Evolutionary conservation across 1,140 invertebrate genomes (phyloP), one percentile per base, ranked within the genome.

Genomic region (Pseudobourletiella spinata): DNA sequence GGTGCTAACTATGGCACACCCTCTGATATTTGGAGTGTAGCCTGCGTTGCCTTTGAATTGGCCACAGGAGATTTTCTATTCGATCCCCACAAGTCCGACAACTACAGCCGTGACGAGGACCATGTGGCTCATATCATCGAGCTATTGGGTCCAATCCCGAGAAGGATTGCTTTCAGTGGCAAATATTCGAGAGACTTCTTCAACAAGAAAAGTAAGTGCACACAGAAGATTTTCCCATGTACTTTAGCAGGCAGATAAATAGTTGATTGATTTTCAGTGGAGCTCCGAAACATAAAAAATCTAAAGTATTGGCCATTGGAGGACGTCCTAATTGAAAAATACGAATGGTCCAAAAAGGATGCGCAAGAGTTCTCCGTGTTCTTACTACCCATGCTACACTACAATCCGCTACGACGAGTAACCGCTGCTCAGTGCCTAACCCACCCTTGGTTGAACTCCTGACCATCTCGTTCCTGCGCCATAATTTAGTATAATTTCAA

Each of bases 1-100:
- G 94, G 94, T 67, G 87, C 92, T 46, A 91, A 90, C 1, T 98
- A 98, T 77, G 89, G 86, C 63, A 86, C 93, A 22, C 91, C 94
- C 0, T 93, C 94, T 22, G 95, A 98, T 76, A 95, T 98, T 70
- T 98, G 95, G 95, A 95, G 91, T 68, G 94, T 92, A 16, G 95
- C 95, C 30, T 98, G 95, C 74, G 98, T 91, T 91, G 82, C 95
- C n/a, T 99, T 99, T 79, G 97, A 99, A 78, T 77, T 99, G 67
- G 95, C 95, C 3, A 99, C 95, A 20, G 97, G 97, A 57, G 96
- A 99, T 78, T 99, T 98, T 79, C 79, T 99, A 61, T 99, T 99
- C 79, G 95, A 99, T 77, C 95, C 96, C 39, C 95, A 98, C 28
- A 28, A 26, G 15, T 22, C 14, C 20, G 6, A 11, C 11, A 15